These are phyloP conservation scores for Tinea pellionella DNA, from an alignment of 2,888 invertebrate genomes.

Conservation along the genomic window DNA sequence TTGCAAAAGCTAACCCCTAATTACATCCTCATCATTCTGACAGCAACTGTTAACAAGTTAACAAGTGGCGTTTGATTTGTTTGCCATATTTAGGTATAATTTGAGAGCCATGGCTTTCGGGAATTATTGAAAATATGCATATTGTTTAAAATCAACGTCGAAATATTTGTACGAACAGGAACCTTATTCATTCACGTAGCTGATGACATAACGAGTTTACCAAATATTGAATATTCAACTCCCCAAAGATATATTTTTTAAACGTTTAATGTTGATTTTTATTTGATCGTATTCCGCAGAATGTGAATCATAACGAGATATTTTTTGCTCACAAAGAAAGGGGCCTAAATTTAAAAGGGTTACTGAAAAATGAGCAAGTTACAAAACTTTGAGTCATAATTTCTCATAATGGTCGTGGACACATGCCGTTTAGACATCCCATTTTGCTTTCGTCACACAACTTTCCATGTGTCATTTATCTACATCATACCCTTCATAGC, in stretches of 20 bases:
- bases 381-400: conserved; percentile 21
- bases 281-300: neutral
- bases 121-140: neutral
- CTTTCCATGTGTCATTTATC: conserved; percentile 21
- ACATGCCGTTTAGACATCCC: conserved; percentile 21
- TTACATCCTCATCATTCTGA: neutral
- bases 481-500: too few species aligned
- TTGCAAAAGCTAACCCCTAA: neutral
- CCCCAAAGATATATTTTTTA: neutral
- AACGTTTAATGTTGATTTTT: neutral
- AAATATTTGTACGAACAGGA: neutral
- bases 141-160: neutral
- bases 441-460: conserved; percentile 21
- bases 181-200: too few species aligned
- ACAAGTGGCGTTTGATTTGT: neutral
- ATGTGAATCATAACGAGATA: neutral
- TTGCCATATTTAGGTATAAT: neutral
- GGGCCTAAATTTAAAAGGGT: neutral
- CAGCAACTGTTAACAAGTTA: neutral
- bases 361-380: conserved; percentile 18
- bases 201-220: neutral
- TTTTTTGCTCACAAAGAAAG: neutral
- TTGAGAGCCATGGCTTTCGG: neutral
- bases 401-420: conserved; percentile 21
- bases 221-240: neutral